Evolutionary conservation across 2,797 vertebrate genomes (phyloP).

Genomic region (Poliocrania exsul): DNA sequence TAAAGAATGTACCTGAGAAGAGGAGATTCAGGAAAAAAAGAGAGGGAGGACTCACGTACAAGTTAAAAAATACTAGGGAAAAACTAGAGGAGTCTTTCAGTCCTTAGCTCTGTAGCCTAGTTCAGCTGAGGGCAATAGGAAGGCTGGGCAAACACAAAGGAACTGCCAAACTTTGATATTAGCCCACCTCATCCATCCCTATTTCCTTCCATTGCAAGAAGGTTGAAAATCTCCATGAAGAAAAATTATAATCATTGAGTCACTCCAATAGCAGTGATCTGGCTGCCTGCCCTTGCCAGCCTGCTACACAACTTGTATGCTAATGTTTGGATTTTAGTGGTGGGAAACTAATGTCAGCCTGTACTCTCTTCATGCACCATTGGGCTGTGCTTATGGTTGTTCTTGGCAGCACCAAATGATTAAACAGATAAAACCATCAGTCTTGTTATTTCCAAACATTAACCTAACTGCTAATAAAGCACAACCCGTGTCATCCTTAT

Average conservation of each 20-base stretch:
- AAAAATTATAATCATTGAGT: slow-evolving; percentile 22
- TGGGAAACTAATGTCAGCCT: slow-evolving; percentile 29
- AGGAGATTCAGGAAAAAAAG: not conserved
- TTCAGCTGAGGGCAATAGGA: not conserved
- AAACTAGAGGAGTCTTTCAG: not conserved
- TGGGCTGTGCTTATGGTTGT: slow-evolving; percentile 25
- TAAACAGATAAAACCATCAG: slow-evolving; percentile 69
- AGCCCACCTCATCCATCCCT: not conserved
- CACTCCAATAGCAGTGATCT: slow-evolving; percentile 6
- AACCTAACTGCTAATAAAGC: slow-evolving; percentile 73
- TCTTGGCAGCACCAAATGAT: slow-evolving; percentile 55
- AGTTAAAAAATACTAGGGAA: not conserved
- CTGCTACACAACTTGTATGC: slow-evolving; percentile 26
- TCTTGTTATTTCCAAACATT: slow-evolving; percentile 73
- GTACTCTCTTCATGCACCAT: not conserved
- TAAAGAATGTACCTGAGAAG: not conserved
- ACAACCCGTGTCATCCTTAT: slow-evolving; percentile 31
- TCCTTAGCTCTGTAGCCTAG: not conserved
- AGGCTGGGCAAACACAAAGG: not conserved
- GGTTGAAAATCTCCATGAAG: slow-evolving; percentile 8
- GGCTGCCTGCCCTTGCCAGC: slow-evolving; percentile 54
- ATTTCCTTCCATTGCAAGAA: not conserved
- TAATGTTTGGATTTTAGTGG: slow-evolving; percentile 47
- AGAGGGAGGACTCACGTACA: fast-evolving
- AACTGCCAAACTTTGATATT: not conserved